Conservation (phyloP, 2,797 vertebrate species). For the Coluber constrictor region DNA sequence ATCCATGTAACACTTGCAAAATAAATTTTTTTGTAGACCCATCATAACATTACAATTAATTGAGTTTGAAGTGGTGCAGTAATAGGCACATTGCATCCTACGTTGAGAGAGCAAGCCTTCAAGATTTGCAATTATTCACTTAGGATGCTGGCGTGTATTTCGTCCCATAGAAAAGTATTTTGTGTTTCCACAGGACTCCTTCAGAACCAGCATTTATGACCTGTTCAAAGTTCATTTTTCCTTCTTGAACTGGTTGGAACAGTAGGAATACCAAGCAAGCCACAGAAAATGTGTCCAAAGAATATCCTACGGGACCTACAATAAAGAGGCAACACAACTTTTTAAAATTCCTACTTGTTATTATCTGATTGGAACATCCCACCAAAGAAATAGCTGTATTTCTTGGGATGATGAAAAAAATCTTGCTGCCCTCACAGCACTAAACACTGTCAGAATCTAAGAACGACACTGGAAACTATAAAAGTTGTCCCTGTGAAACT, state of each 20-base stretch:
- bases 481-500: neutral
- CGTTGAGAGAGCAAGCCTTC: neutral
- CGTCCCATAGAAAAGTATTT: neutral
- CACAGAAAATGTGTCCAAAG: neutral
- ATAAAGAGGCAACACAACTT: neutral
- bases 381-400: neutral
- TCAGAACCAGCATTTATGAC: neutral
- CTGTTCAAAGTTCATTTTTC: slow-evolving; percentile 2
- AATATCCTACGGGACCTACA: neutral
- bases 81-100: neutral
- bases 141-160: neutral
- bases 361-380: neutral
- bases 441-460: neutral
- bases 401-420: neutral
- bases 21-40: neutral
- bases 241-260: fast-evolving
- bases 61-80: neutral
- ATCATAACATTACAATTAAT: neutral
- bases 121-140: neutral
- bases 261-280: neutral
- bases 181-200: neutral
- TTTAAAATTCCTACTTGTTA: neutral
- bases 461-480: neutral
- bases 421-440: neutral
- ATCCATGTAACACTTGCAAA: neutral